Conservation (phyloP, 2,113 vertebrate species). For the Alaudala cheleensis region DNA sequence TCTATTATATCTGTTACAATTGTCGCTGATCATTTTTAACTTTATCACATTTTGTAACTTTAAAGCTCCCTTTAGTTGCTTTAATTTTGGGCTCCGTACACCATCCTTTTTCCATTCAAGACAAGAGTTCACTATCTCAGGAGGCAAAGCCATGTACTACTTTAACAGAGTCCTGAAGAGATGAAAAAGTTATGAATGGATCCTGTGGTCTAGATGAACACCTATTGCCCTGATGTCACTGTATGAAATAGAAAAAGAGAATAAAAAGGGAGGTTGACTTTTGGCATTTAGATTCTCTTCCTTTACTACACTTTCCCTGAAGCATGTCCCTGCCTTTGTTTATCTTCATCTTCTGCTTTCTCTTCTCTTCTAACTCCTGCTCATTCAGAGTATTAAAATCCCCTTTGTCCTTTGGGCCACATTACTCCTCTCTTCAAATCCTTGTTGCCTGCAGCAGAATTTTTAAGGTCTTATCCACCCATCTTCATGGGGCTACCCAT, state of each 20-base stretch:
- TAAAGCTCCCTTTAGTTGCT: not conserved
- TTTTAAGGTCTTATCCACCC: not conserved
- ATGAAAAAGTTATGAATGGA: not conserved
- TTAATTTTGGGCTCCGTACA: not conserved
- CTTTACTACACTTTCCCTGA: not conserved
- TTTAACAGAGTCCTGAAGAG: not conserved
- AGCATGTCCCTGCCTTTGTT: not conserved
- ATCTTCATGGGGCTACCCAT: not conserved
- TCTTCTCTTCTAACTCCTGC: not conserved
- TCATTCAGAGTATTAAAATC: not conserved
- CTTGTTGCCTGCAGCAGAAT: not conserved
- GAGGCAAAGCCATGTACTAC: not conserved
- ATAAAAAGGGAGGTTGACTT: not conserved
- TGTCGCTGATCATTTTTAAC: not conserved
- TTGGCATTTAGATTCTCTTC: not conserved
- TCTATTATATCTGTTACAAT: not conserved
- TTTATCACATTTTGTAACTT: not conserved
- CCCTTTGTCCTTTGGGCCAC: not conserved
- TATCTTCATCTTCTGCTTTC: not conserved
- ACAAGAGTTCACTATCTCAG: not conserved
- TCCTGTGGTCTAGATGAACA: not conserved
- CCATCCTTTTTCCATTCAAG: not conserved
- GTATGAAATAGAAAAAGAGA: not conserved
- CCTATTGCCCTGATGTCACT: not conserved
- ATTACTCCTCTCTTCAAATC: not conserved